A percentile compares a stretch with the other conserved stretches of the same genome.
phyloP scores from a whole-genome alignment of 1,140 invertebrate species.

The Penaeus vannamei region DNA sequence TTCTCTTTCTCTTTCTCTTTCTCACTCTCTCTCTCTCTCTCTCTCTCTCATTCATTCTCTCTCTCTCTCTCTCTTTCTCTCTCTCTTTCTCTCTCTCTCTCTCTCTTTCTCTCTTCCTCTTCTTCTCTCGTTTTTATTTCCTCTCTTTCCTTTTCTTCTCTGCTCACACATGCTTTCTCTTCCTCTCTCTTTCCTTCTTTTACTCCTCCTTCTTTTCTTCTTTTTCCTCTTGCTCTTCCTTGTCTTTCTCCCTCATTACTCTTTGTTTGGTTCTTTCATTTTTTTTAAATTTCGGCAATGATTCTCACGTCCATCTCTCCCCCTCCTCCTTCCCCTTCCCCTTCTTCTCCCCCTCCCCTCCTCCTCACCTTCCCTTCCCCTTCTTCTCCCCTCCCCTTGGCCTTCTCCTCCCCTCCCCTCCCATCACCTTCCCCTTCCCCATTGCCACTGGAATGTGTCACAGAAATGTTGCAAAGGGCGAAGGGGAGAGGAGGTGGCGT shows the following conservation, averaged over 20 bases:
- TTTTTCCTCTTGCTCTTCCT: background rate
- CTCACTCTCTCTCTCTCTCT: too few relatives aligned
- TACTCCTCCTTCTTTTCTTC: slow-evolving; percentile 1
- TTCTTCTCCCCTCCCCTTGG: too few relatives aligned
- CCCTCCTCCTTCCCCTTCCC: background rate
- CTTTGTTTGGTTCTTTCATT: background rate
- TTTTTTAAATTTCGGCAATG: background rate
- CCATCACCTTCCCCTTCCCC: background rate
- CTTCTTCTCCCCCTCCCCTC: background rate
- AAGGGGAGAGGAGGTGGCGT: too few relatives aligned
- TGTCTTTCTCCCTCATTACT: background rate
- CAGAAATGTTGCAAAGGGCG: too few relatives aligned
- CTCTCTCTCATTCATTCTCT: background rate
- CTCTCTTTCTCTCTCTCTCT: too few relatives aligned
- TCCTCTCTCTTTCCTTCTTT: background rate
- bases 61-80: background rate
- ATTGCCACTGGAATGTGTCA: too few relatives aligned
- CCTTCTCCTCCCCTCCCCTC: too few relatives aligned
- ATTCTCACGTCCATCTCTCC: background rate
- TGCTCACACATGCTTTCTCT: background rate
- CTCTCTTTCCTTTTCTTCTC: background rate
- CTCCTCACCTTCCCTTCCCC: background rate
- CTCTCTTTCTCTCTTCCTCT: background rate
- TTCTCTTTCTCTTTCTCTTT: too few relatives aligned
- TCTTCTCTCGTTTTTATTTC: background rate